A percentile compares a stretch with the other conserved stretches of the same genome.
Conservation (phyloP, 2,888 invertebrate genomes). For the Cryptocheilus praepositus region DNA sequence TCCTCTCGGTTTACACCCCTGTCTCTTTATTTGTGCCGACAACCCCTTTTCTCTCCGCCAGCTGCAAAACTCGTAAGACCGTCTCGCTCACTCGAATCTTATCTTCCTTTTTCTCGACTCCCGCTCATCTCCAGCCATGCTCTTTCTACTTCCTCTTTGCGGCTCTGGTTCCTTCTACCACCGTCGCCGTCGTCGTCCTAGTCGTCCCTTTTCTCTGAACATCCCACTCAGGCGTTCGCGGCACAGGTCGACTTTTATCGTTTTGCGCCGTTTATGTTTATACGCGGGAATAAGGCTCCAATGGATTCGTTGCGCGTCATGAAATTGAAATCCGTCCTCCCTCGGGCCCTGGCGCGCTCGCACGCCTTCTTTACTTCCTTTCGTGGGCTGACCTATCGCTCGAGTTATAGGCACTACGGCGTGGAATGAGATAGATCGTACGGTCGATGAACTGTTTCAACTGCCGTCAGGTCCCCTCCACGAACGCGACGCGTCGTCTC, state of each 20-base stretch:
- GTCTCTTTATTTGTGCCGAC: too few species aligned
- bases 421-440: slow-evolving; percentile 34
- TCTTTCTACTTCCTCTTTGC: slow-evolving; percentile 5
- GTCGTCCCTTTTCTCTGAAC: slow-evolving; percentile 12
- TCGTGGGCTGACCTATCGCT: slow-evolving; percentile 37
- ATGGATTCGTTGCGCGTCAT: slow-evolving; percentile 46
- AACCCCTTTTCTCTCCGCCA: slow-evolving; percentile 19
- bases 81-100: slow-evolving; percentile 1
- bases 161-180: background rate
- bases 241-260: slow-evolving; percentile 43
- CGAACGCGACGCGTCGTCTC: slow-evolving; percentile 2
- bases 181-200: background rate
- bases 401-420: slow-evolving; percentile 39
- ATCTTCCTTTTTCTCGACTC: slow-evolving; percentile 15
- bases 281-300: slow-evolving; percentile 49
- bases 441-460: slow-evolving; percentile 30
- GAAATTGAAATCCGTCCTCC: slow-evolving; percentile 57
- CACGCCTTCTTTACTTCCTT: slow-evolving; percentile 5
- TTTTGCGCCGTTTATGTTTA: slow-evolving; percentile 55
- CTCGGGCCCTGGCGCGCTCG: slow-evolving; percentile 11
- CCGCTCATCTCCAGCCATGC: slow-evolving; percentile 8
- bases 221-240: slow-evolving; percentile 25
- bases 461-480: slow-evolving; percentile 1
- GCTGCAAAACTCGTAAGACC: slow-evolving; percentile 9
- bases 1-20: background rate